Evolutionary conservation across 2,113 vertebrate genomes (phyloP).

Genomic region (Dissostichus mawsoni): DNA sequence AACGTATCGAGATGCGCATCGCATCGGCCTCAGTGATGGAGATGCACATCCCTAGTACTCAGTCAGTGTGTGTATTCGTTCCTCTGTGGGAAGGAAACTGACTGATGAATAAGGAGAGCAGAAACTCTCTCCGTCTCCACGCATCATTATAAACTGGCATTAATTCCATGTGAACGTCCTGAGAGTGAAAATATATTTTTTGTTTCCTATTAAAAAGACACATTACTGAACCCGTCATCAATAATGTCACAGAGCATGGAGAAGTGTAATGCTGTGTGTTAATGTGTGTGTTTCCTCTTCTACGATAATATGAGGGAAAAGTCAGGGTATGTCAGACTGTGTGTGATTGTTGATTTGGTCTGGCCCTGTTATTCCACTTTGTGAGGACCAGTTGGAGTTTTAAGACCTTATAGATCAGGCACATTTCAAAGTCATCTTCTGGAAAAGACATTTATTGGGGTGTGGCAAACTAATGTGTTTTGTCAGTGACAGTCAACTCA

Average conservation of each 20-base stretch:
- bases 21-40: no score
- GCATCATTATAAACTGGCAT: conserved; percentile 43
- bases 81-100: conserved; percentile 9
- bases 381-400: neutral
- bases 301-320: conserved; percentile 1
- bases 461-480: neutral
- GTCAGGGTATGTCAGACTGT: neutral
- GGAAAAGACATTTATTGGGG: neutral
- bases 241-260: conserved; percentile 28
- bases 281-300: neutral
- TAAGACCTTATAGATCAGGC: neutral
- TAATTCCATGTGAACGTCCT: conserved; percentile 61
- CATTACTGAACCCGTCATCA: conserved; percentile 48
- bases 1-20: no score
- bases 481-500: neutral
- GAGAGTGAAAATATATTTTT: conserved; percentile 50
- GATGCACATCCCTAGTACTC: no score
- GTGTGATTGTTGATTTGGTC: neutral
- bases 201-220: conserved; percentile 52
- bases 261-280: neutral
- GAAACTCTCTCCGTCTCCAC: conserved; percentile 5
- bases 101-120: conserved; percentile 29
- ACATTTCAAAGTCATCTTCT: no score
- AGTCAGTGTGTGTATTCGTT: neutral
- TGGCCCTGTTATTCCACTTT: neutral